Conservation (phyloP, 37 sponge, comb jelly and placozoan genomes). For the Tethya wilhelma region DNA sequence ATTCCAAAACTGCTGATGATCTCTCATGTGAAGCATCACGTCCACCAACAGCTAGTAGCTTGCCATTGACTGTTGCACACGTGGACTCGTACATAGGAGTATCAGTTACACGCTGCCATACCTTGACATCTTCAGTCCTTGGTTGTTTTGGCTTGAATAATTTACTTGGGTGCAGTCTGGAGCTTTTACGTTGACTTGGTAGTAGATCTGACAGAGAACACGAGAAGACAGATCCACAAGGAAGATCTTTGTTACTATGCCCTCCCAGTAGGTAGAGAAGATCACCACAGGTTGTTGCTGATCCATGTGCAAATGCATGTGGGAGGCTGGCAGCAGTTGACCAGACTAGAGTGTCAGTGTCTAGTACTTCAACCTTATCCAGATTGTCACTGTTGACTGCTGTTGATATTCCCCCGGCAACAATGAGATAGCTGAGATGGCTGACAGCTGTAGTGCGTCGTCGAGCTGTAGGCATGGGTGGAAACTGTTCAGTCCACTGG, state of each 20-base stretch:
- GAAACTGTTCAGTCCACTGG: background rate
- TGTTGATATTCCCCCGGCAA: background rate
- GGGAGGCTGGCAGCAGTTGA: background rate
- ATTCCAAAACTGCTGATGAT: background rate
- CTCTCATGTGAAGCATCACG: background rate
- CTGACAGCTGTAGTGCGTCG: background rate
- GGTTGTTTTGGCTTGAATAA: no score
- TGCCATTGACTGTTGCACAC: no score
- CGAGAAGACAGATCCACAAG: no score
- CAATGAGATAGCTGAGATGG: background rate
- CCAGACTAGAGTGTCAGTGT: background rate
- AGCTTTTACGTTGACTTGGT: no score
- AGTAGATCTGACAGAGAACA: no score
- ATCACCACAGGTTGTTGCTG: background rate
- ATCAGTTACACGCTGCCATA: no score
- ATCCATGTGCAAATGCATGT: background rate
- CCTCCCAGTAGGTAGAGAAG: background rate
- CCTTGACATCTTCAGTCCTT: no score
- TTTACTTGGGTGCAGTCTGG: no score
- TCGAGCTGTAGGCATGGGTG: conserved; percentile 3
- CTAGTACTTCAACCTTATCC: background rate
- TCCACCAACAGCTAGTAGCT: background rate
- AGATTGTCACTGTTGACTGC: background rate
- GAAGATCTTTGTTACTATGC: no score
- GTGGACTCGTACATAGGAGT: background rate